A percentile compares a stretch with the other conserved stretches of the same genome.
These are phyloP conservation scores for Cranoglanis bouderius DNA, from an alignment of 2,113 vertebrate species.

Conservation along the genomic window DNA sequence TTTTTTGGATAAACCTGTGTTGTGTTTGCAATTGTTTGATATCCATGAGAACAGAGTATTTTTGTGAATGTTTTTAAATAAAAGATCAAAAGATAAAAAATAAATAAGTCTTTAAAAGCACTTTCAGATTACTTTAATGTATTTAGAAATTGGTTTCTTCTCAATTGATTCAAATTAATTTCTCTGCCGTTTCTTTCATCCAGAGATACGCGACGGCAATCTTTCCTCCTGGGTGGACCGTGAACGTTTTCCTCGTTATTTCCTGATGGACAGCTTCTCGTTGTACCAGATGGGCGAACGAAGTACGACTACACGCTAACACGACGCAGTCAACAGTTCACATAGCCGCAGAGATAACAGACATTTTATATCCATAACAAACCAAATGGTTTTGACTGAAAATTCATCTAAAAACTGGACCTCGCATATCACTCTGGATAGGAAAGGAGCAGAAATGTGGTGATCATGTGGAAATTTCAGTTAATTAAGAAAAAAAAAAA, in stretches of 20 bases:
- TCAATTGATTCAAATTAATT: neutral
- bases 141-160: neutral
- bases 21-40: too few relatives aligned
- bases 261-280: slow-evolving; percentile 82
- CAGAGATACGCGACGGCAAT: slow-evolving; percentile 84
- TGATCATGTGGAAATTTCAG: too few relatives aligned
- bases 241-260: slow-evolving; percentile 86
- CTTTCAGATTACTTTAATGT: neutral
- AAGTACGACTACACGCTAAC: slow-evolving; percentile 67
- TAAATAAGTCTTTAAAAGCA: neutral
- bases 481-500: too few relatives aligned
- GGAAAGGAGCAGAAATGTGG: too few relatives aligned
- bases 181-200: neutral
- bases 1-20: too few relatives aligned
- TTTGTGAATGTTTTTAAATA: too few relatives aligned
- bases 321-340: neutral
- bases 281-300: slow-evolving; percentile 91
- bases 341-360: neutral
- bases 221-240: slow-evolving; percentile 85
- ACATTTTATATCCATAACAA: neutral
- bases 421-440: too few relatives aligned
- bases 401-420: neutral
- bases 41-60: too few relatives aligned
- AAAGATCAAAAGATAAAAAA: too few relatives aligned
- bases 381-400: neutral